These are phyloP conservation scores for Ophiodon elongatus DNA, from an alignment of 2,113 vertebrate species.

Conservation along the genomic window DNA sequence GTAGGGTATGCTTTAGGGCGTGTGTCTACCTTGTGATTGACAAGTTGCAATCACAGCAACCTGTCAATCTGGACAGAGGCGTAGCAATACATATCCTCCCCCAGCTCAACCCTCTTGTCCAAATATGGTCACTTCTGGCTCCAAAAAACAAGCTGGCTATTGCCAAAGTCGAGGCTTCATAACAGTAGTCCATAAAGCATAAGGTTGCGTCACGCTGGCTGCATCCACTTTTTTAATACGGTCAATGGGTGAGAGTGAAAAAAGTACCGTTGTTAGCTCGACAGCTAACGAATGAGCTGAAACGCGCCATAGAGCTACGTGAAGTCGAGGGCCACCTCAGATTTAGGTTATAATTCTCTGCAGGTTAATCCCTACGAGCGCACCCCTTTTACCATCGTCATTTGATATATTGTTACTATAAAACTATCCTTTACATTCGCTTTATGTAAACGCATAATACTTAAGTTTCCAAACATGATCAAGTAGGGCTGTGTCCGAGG, in stretches of 20 bases:
- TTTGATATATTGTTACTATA: no score
- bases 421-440: not conserved
- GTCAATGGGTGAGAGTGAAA: no score
- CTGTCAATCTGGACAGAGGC: no score
- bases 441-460: not conserved
- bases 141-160: not conserved
- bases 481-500: not conserved
- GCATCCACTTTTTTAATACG: no score
- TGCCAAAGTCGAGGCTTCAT: no score
- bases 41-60: no score
- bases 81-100: no score
- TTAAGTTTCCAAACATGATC: not conserved
- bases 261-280: not conserved
- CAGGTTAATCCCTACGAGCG: no score
- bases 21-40: no score
- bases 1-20: no score
- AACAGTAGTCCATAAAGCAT: not conserved
- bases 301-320: not conserved
- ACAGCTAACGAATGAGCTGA: not conserved
- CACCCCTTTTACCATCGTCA: not conserved
- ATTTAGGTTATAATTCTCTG: not conserved
- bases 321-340: not conserved
- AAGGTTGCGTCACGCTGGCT: no score
- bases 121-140: not conserved
- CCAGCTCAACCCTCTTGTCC: not conserved